A percentile compares a stretch with the other conserved stretches of the same genome.
phyloP scores from a whole-genome alignment of 2,888 invertebrate genomes.

The Onthophagus sagittarius region DNA sequence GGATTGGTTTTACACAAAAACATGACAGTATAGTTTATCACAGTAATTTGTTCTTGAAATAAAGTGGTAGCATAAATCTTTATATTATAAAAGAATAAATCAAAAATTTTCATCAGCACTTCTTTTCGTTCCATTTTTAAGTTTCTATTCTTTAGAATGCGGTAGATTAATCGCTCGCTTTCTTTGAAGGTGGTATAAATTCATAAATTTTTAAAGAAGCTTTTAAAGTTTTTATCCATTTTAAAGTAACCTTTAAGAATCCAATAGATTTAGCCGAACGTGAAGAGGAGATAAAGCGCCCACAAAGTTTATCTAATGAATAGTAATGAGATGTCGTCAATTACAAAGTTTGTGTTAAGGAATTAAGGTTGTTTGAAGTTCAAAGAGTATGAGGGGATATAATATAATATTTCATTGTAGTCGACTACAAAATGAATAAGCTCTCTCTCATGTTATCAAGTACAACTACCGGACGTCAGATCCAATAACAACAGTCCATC shows the following conservation, averaged over 20 bases:
- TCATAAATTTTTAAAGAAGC: neutral
- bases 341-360: neutral
- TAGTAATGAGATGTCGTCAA: neutral
- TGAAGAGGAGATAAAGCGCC: neutral
- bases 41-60: too few relatives aligned
- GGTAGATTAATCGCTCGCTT: too few relatives aligned
- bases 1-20: too few relatives aligned
- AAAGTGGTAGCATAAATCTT: too few relatives aligned
- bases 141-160: too few relatives aligned
- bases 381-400: neutral
- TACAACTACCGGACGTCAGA: slow-evolving; percentile 63
- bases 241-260: neutral
- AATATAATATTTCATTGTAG: neutral
- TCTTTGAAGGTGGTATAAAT: neutral
- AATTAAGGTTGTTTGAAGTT: neutral
- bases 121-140: neutral
- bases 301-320: neutral
- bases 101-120: too few relatives aligned
- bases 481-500: slow-evolving; percentile 73
- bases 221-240: neutral
- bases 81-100: too few relatives aligned
- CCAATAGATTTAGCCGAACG: neutral
- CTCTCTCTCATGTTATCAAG: neutral
- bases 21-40: too few relatives aligned
- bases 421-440: neutral